Evolutionary conservation across 2,797 vertebrate species (phyloP), one percentile per base, ranked within the genome.

Genomic region (Poeciliopsis turneri): DNA sequence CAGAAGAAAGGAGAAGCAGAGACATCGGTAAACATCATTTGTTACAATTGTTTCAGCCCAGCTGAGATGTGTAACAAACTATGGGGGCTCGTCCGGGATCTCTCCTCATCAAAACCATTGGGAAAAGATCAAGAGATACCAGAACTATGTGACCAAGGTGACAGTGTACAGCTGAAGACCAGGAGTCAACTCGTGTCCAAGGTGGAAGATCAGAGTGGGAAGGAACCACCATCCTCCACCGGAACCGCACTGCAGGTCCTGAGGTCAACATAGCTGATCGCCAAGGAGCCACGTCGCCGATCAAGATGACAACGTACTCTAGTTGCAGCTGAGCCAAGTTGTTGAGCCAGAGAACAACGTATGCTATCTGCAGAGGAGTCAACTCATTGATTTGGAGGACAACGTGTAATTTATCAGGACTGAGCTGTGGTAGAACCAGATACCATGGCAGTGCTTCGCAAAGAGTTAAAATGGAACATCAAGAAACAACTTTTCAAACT

Each of bases 381-480:
- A 45, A 45, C 43, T 45, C 2, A 45, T 45, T 45, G 43, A 45
- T 12, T 45, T 47, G 2, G 8, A 45, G 43, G 43, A 12, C 43
- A 45, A 45, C 3, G 5, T 41, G 41, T 13, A n/a, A 70, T 12
- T 41, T 23, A 12, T 23, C 41, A 25, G 41, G 41, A 41, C 41
- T 41, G 41, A 41, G 8, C 41, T 41, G 41, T 57, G 25, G 53
- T 20, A 57, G 23, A 25, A n/a, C 6, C 36, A 73, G 0, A 57
- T 8, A 49, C 59, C 39, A 79, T 74, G 69, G 76, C 74, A 2
- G 11, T 15, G 5, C 11, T 20, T 47, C 8, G 30, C 3, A 55
- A 73, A 39, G 20, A 81, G 15, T 70, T 81, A 0, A 43, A 51
- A 7, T 82, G 72, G 81, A 33, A 18, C 16, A 82, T 78, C n/a